phyloP scores from a whole-genome alignment of 2,797 vertebrate species.

The Hephaestus fuliginosus region DNA sequence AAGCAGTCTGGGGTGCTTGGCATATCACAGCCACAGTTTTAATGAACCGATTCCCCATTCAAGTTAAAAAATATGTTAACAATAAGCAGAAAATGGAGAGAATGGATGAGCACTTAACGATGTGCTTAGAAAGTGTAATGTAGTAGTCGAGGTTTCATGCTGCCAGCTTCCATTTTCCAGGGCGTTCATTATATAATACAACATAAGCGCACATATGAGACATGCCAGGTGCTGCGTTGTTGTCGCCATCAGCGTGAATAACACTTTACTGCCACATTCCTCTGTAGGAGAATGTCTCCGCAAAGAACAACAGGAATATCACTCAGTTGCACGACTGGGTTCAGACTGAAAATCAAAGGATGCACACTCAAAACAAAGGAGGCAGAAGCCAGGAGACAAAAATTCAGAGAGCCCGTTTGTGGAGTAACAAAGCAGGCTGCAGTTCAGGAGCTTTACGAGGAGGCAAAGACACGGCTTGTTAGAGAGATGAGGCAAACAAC shows the following conservation, averaged over 20 bases:
- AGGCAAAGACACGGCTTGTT: constrained; percentile 23
- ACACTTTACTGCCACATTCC: background rate
- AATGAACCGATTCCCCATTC: constrained; percentile 44
- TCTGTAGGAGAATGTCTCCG: constrained; percentile 4
- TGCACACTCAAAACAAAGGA: background rate
- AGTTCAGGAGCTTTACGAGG: constrained; percentile 24
- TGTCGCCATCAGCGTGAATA: constrained; percentile 20
- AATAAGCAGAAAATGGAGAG: constrained; percentile 22
- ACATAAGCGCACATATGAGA: constrained; percentile 24
- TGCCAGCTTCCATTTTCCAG: constrained; percentile 27
- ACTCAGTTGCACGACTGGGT: background rate
- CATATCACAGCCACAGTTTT: constrained; percentile 43
- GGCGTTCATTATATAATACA: constrained; percentile 8
- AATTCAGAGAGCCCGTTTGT: constrained; percentile 16
- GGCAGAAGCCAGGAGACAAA: background rate
- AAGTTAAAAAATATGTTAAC: constrained; percentile 17
- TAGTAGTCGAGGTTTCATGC: background rate
- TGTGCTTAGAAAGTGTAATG: constrained; percentile 23
- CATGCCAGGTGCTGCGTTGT: constrained; percentile 16
- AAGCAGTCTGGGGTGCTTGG: constrained; percentile 38
- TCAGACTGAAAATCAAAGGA: constrained; percentile 21
- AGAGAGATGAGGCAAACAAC: constrained; percentile 49
- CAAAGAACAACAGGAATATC: background rate
- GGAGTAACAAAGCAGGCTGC: constrained; percentile 15
- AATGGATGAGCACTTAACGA: background rate